phyloP scores from a whole-genome alignment of 2,797 vertebrate genomes.

The Takifugu rubripes region DNA sequence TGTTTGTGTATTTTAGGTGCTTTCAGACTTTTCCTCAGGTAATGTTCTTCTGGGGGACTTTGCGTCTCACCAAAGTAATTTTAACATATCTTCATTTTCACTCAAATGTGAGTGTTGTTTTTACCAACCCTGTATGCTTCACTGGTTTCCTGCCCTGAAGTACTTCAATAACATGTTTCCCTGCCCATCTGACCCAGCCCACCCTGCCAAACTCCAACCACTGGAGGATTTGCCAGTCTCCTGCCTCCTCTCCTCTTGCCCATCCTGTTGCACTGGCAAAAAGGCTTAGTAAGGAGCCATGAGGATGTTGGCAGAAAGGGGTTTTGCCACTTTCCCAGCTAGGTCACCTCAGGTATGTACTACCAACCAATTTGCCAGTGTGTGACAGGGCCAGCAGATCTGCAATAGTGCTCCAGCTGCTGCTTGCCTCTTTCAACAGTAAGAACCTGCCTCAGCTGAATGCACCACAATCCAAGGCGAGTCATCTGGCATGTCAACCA shows the following conservation, averaged over 20 bases:
- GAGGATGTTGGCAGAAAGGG: conserved; percentile 18
- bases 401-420: conserved; percentile 16
- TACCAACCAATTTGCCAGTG: conserved; percentile 22
- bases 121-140: conserved; percentile 12
- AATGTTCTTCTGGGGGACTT: no score
- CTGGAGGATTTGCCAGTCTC: conserved; percentile 10
- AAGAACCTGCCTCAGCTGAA: conserved; percentile 59
- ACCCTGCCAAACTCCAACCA: conserved; percentile 24
- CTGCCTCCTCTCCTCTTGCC: not conserved
- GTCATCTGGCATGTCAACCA: conserved; percentile 36
- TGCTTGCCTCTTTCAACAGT: conserved; percentile 12
- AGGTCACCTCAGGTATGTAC: conserved; percentile 43
- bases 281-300: conserved; percentile 14
- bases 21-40: no score
- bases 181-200: conserved; percentile 22
- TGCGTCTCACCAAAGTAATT: no score
- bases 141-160: conserved; percentile 3
- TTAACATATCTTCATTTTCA: no score
- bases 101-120: no score
- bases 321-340: conserved; percentile 23
- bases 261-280: conserved; percentile 30
- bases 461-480: conserved; percentile 46
- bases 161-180: conserved; percentile 11
- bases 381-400: conserved; percentile 22
- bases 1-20: no score